Evolutionary conservation across 2,888 invertebrate species (phyloP).

Genomic region (Tachina lurida): DNA sequence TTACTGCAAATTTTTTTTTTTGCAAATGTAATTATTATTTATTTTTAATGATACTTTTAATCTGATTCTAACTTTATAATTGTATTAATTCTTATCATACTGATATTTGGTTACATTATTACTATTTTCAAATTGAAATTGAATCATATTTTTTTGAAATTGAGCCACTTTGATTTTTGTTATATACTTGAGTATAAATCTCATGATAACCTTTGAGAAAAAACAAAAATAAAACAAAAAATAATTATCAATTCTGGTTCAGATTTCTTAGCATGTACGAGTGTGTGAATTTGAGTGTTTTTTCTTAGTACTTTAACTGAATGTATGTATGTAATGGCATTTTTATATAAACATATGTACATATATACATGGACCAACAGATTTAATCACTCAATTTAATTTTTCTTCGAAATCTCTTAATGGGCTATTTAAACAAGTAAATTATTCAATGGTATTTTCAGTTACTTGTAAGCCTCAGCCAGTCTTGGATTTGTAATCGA

Average conservation of each 20-base stretch:
- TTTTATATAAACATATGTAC: too few relatives aligned
- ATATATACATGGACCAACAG: conserved; percentile 39
- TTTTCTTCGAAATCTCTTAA: conserved; percentile 7
- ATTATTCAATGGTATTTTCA: conserved; percentile 54
- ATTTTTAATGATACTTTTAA: neutral
- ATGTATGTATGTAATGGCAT: neutral
- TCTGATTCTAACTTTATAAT: neutral
- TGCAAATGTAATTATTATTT: neutral
- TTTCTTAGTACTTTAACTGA: neutral
- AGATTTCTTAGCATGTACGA: conserved; percentile 12
- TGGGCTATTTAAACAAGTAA: conserved; percentile 78
- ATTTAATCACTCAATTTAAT: conserved; percentile 44
- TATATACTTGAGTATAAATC: conserved; percentile 9
- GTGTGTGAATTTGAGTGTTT: conserved; percentile 29
- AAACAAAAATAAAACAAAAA: neutral
- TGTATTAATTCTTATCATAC: too few relatives aligned
- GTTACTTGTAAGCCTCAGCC: conserved; percentile 69
- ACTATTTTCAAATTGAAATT: neutral
- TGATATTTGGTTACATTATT: neutral
- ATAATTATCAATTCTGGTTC: conserved; percentile 68
- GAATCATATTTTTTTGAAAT: conserved; percentile 12
- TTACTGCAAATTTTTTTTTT: neutral
- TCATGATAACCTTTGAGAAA: conserved; percentile 61
- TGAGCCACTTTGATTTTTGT: conserved; percentile 1
- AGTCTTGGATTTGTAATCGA: conserved; percentile 55